Evolutionary conservation across 1,140 invertebrate genomes (phyloP).

Genomic region (Drosophila arawakana): DNA sequence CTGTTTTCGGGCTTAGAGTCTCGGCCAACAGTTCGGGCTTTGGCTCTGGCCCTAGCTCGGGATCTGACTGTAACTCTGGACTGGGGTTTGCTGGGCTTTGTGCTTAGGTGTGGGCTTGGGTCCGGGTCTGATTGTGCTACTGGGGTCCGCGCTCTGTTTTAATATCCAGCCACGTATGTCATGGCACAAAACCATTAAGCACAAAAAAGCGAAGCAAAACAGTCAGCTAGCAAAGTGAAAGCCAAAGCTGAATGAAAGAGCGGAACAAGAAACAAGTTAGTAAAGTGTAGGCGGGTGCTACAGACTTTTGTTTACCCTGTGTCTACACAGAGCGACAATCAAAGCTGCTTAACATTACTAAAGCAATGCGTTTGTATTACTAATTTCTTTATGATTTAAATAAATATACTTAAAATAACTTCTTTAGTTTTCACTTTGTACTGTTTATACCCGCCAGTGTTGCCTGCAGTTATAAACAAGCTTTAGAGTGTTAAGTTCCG

Average conservation of each 20-base stretch:
- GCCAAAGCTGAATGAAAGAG: constrained; percentile 47
- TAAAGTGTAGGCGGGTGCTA: too few species aligned
- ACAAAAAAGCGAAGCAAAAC: constrained; percentile 69
- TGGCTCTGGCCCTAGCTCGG: constrained; percentile 9
- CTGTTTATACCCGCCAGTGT: too few species aligned
- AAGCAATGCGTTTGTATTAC: too few species aligned
- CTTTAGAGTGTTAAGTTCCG: too few species aligned
- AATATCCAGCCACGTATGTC: constrained; percentile 82
- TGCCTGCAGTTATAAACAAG: too few species aligned
- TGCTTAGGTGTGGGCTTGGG: neutral
- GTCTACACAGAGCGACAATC: too few species aligned
- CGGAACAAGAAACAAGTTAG: constrained; percentile 23
- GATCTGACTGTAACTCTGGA: neutral
- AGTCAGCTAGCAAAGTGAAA: constrained; percentile 51
- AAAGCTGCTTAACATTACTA: too few species aligned
- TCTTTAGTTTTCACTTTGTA: too few species aligned
- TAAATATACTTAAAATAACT: too few species aligned
- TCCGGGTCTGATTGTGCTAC: constrained; percentile 4
- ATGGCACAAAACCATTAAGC: constrained; percentile 81
- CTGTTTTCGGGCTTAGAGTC: neutral
- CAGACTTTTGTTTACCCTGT: too few species aligned
- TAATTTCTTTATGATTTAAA: too few species aligned
- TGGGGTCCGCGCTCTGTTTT: constrained; percentile 50
- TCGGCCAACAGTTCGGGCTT: neutral
- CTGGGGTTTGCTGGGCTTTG: neutral